Base-by-base conservation (phyloP, 92 coral and sea anemone species). In the Bergia sp. region DNA sequence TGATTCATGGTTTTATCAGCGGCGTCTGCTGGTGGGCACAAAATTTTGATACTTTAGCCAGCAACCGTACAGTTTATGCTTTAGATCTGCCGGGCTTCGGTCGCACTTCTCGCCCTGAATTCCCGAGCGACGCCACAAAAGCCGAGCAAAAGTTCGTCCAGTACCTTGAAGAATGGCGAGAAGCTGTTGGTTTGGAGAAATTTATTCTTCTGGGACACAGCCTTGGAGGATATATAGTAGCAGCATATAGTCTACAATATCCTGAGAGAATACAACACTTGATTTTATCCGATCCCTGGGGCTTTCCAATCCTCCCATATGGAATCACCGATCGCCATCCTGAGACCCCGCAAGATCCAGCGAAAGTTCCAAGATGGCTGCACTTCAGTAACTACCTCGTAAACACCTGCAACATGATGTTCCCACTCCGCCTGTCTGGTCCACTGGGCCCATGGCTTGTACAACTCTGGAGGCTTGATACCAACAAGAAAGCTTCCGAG, bases 21-120 rank as follows among this genome's bases (percentile, higher is more conserved):
- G 99, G 99, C 8, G 94, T 97, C 42, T 95, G 98, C 85, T 97
- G 96, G 94, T 97, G 96, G 95, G 94, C 89, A 12, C 94, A 95
- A 71, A 97, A 92, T 71, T 93, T 91, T 67, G 92, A 90, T 86
- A 88, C 75, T 43, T 85, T 97, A 84, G 94, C 97, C 81, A 90
- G 90, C 72, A 93, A 92, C 61, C 93, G 95, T 37, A 93, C 96
- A 45, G 98, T 97, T 1, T 97, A 95, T 81, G 99, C 98, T 49
- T 90, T 97, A 82, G 99, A 97, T 89, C 86, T 97, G 90, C 99
- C 99, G 3, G 99, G 99, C 3, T 97, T 97, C 89, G 99, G 98
- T 9, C 97, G 99, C 45, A 97, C 98, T 89, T 97, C 99, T 16
- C 88, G 98, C 7, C 97, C 97, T 0, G 91, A 90, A 1, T 89